phyloP scores from a whole-genome alignment of 2,888 invertebrate genomes.

The Atrina japonica region DNA sequence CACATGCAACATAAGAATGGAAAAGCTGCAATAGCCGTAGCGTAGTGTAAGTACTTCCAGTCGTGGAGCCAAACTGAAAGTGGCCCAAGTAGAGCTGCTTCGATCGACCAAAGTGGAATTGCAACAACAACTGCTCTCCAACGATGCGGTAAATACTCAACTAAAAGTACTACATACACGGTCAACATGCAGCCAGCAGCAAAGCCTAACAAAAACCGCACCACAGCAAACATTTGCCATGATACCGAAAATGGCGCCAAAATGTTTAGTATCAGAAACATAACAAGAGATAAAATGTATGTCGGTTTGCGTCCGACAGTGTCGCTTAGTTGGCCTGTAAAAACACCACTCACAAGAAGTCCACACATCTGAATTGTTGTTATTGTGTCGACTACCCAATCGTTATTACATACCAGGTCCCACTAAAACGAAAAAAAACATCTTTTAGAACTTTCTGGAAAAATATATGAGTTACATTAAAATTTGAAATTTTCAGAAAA shows the following conservation, averaged over 20 bases:
- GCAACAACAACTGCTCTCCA: constrained; percentile 40
- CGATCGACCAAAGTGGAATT: constrained; percentile 53
- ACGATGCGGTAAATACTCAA: constrained; percentile 51
- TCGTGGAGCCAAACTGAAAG: constrained; percentile 52
- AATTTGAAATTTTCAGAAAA: too few relatives aligned
- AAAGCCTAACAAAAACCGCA: constrained; percentile 62
- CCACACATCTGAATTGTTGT: constrained; percentile 56
- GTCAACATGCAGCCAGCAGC: constrained; percentile 22
- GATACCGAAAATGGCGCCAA: constrained; percentile 49
- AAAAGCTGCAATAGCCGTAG: constrained; percentile 41
- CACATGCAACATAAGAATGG: too few relatives aligned
- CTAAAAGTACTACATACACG: too few relatives aligned
- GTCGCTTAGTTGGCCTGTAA: constrained; percentile 44
- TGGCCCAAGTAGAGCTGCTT: constrained; percentile 49
- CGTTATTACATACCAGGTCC: constrained; percentile 47
- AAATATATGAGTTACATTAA: too few relatives aligned
- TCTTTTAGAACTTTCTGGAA: too few relatives aligned
- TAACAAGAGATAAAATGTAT: constrained; percentile 1
- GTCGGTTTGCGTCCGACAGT: constrained; percentile 28
- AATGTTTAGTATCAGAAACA: constrained; percentile 12
- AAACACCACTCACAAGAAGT: constrained; percentile 45
- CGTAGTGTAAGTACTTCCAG: constrained; percentile 61
- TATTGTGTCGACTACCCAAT: constrained; percentile 47
- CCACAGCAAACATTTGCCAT: constrained; percentile 64
- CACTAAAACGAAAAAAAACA: constrained; percentile 41